Conservation (phyloP, 2,888 invertebrate species). For the Leucoma salicis region DNA sequence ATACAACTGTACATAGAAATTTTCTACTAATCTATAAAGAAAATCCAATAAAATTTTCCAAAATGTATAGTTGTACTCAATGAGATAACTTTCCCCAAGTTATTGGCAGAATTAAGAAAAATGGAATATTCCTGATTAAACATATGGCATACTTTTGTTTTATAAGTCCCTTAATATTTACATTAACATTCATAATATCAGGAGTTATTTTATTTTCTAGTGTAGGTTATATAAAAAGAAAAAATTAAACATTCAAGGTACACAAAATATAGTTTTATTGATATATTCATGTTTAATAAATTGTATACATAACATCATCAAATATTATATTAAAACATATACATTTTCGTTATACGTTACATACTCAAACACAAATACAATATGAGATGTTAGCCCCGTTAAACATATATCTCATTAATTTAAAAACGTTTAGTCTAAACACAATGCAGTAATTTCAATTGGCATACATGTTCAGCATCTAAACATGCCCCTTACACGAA, state of each 20-base stretch:
- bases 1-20: no score
- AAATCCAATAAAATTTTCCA: no score
- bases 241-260: slow-evolving; percentile 72
- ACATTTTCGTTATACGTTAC: slow-evolving; percentile 80
- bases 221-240: slow-evolving; percentile 21
- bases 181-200: no score
- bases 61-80: no score
- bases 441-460: slow-evolving; percentile 59
- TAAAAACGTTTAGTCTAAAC: slow-evolving; percentile 66
- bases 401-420: slow-evolving; percentile 64
- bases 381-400: slow-evolving; percentile 80
- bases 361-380: slow-evolving; percentile 81
- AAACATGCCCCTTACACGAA: slow-evolving; percentile 58
- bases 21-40: no score
- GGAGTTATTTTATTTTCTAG: neutral
- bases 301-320: slow-evolving; percentile 83
- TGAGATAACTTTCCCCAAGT: no score
- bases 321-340: slow-evolving; percentile 83
- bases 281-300: slow-evolving; percentile 83
- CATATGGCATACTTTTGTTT: no score
- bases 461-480: slow-evolving; percentile 60
- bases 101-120: no score
- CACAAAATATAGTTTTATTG: slow-evolving; percentile 84
- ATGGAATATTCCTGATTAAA: no score
- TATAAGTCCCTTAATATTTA: no score